phyloP scores from a whole-genome alignment of 64 coral and sea anemone species.

The Dendrophyllia cribrosa region DNA sequence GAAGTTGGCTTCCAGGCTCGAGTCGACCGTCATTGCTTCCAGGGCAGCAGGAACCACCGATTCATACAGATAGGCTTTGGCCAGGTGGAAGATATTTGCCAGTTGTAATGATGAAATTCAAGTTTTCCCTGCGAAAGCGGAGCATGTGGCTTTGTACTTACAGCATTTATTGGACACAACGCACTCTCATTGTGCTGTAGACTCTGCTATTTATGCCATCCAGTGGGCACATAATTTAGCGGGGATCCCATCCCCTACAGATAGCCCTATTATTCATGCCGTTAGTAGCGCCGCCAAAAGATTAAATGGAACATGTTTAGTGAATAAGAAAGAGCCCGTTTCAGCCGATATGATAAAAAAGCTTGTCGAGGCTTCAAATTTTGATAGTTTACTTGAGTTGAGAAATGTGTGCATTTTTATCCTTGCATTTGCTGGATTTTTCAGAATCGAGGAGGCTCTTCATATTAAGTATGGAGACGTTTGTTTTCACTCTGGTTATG shows the following conservation, averaged over 20 bases:
- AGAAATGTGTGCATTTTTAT: slow-evolving; percentile 70
- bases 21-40: slow-evolving; percentile 12
- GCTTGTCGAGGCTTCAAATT: slow-evolving; percentile 4
- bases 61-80: slow-evolving; percentile 3
- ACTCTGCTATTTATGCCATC: slow-evolving; percentile 46
- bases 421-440: slow-evolving; percentile 49
- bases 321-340: slow-evolving; percentile 38
- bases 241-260: slow-evolving; percentile 14
- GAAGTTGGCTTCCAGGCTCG: not conserved
- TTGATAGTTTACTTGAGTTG: slow-evolving; percentile 25
- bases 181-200: not conserved
- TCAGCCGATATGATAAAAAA: slow-evolving; percentile 18
- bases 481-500: slow-evolving; percentile 4
- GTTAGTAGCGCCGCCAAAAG: slow-evolving; percentile 6
- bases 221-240: slow-evolving; percentile 27
- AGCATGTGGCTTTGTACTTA: slow-evolving; percentile 33
- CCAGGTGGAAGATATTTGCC: slow-evolving; percentile 9
- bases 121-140: not conserved
- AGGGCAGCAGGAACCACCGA: slow-evolving; percentile 20
- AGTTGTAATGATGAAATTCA: not conserved
- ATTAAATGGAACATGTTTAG: not conserved
- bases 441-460: slow-evolving; percentile 56
- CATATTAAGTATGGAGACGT: slow-evolving; percentile 53
- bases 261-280: slow-evolving; percentile 5
- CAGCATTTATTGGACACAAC: slow-evolving; percentile 30